Conservation (phyloP, 2,797 vertebrate genomes). For the Sparidentex hasta region DNA sequence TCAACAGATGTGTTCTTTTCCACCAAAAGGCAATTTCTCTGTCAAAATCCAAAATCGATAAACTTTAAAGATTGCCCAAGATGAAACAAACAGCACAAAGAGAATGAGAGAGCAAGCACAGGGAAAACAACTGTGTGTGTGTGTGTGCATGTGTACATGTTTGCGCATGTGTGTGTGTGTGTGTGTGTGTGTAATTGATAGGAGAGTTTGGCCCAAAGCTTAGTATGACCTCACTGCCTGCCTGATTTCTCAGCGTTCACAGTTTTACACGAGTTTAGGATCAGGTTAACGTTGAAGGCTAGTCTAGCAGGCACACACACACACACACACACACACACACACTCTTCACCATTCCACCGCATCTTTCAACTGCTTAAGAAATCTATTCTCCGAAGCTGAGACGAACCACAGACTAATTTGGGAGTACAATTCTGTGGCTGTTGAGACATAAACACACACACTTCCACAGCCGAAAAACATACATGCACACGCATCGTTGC, state of each 20-base stretch:
- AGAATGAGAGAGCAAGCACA: background rate
- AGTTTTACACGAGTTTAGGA: constrained; percentile 66
- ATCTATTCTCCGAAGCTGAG: constrained; percentile 62
- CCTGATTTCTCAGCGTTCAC: constrained; percentile 74
- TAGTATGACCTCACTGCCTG: constrained; percentile 74
- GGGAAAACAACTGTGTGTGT: background rate
- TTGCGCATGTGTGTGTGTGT: constrained; percentile 7
- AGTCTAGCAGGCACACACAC: constrained; percentile 16
- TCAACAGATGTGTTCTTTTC: background rate
- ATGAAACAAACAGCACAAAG: background rate
- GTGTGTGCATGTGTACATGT: background rate
- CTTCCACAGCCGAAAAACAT: constrained; percentile 47
- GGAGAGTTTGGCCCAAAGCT: constrained; percentile 67
- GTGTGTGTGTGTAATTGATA: constrained; percentile 71
- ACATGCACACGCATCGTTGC: constrained; percentile 24
- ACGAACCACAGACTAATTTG: constrained; percentile 78
- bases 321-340: constrained; percentile 16
- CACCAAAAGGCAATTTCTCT: background rate
- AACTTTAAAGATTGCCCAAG: constrained; percentile 11
- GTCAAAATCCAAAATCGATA: constrained; percentile 13
- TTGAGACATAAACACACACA: constrained; percentile 74
- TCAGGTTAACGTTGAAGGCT: constrained; percentile 62
- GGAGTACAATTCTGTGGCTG: constrained; percentile 66
- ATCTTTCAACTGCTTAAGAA: constrained; percentile 71
- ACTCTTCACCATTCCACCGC: constrained; percentile 44